A percentile compares a stretch with the other conserved stretches of the same genome.
phyloP scores from a whole-genome alignment of 2,113 vertebrate genomes.

The Odocoileus hemionus region DNA sequence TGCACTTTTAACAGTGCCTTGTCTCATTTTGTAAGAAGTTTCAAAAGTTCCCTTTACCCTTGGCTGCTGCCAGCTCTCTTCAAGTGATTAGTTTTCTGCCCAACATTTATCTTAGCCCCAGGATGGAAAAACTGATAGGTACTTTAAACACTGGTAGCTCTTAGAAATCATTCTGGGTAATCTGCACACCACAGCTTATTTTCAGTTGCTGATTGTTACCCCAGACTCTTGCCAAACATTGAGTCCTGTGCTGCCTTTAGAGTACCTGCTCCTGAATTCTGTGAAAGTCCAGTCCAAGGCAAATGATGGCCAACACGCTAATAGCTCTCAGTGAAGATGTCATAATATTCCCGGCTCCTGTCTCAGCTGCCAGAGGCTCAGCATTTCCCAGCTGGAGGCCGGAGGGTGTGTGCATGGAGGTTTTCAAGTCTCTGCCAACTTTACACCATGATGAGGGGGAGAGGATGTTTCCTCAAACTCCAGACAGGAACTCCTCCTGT shows the following conservation, averaged over 20 bases:
- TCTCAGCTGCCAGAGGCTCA: not conserved
- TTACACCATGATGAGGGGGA: not conserved
- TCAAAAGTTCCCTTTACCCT: not conserved
- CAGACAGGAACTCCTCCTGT: not conserved
- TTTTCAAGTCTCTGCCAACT: not conserved
- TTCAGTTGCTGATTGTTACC: conserved; percentile 31
- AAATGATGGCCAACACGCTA: not conserved
- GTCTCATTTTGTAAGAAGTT: not conserved
- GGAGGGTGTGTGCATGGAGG: not conserved
- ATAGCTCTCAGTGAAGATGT: not conserved
- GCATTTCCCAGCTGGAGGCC: not conserved
- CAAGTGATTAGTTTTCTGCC: not conserved
- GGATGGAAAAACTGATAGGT: not conserved
- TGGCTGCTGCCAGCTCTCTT: not conserved
- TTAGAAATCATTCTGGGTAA: not conserved
- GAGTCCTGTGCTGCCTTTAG: not conserved
- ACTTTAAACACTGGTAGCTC: not conserved
- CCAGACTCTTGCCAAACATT: conserved; percentile 13
- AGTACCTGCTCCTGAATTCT: conserved; percentile 3
- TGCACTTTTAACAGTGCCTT: not conserved
- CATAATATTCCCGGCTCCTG: not conserved
- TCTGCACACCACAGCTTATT: not conserved
- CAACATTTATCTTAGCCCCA: not conserved
- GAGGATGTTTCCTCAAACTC: not conserved
- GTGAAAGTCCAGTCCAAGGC: conserved; percentile 4